A percentile compares a stretch with the other conserved stretches of the same genome.
Evolutionary conservation across 2,797 vertebrate species (phyloP).

Genomic region (Sebastolobus altivelis): DNA sequence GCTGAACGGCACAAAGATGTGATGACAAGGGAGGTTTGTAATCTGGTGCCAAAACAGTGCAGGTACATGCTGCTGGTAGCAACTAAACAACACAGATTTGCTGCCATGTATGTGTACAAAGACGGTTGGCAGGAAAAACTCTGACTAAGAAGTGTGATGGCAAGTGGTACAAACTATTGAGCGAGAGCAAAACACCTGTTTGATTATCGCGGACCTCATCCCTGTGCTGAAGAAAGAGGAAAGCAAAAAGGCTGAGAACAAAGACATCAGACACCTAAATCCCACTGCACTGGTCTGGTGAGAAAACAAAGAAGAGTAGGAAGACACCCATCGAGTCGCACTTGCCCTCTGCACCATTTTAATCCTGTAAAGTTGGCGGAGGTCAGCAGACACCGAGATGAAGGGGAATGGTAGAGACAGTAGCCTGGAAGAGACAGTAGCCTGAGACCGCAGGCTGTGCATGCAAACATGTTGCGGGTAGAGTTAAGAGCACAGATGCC

Average conservation of each 20-base stretch:
- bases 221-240: slow-evolving; percentile 6
- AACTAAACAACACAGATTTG: slow-evolving; percentile 32
- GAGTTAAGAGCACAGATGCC: slow-evolving; percentile 28
- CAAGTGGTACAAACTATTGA: slow-evolving; percentile 1
- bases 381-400: slow-evolving; percentile 33
- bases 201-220: slow-evolving; percentile 16
- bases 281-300: slow-evolving; percentile 11
- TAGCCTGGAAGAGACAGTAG: slow-evolving; percentile 29
- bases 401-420: slow-evolving; percentile 38
- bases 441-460: slow-evolving; percentile 43
- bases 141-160: neutral
- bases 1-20: slow-evolving; percentile 32
- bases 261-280: slow-evolving; percentile 14
- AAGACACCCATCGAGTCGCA: slow-evolving; percentile 23
- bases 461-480: slow-evolving; percentile 35
- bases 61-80: slow-evolving; percentile 42
- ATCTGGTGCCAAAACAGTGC: slow-evolving; percentile 42
- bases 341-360: slow-evolving; percentile 41
- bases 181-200: slow-evolving; percentile 25
- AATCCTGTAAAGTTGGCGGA: slow-evolving; percentile 36
- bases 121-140: slow-evolving; percentile 8
- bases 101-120: slow-evolving; percentile 18
- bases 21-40: slow-evolving; percentile 31
- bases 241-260: neutral
- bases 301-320: slow-evolving; percentile 28